A percentile compares a stretch with the other conserved stretches of the same genome.
Evolutionary conservation across 2,797 vertebrate species (phyloP).

Genomic region (Cossypha polioptera): DNA sequence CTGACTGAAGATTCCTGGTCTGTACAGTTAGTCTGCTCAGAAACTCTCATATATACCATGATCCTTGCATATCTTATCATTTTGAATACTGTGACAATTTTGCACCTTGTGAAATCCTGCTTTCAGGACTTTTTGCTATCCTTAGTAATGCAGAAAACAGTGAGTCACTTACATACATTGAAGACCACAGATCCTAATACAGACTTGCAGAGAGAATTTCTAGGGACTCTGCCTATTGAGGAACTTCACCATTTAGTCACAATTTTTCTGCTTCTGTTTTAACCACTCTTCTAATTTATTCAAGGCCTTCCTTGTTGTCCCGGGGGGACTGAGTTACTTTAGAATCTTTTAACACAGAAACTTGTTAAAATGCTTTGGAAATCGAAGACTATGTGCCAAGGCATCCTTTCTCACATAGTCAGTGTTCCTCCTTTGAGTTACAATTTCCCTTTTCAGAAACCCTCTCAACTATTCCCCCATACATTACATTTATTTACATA

Average conservation of each 20-base stretch:
- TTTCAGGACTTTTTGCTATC: neutral
- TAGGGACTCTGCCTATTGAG: neutral
- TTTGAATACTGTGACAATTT: neutral
- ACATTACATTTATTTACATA: neutral
- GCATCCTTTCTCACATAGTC: neutral
- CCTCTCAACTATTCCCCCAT: neutral
- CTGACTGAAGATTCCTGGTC: neutral
- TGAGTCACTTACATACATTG: neutral
- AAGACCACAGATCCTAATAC: neutral
- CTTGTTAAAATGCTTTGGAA: neutral
- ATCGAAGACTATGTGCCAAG: neutral
- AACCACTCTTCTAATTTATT: neutral
- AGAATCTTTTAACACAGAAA: neutral
- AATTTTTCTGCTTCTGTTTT: neutral
- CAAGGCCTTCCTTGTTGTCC: neutral
- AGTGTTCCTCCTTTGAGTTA: neutral
- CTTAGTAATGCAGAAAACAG: neutral
- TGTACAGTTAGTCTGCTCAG: neutral
- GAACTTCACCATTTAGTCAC: neutral
- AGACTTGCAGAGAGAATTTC: neutral
- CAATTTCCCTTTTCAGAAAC: neutral
- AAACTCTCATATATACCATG: neutral
- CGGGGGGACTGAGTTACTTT: neutral
- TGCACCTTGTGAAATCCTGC: neutral
- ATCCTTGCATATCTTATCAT: neutral